Evolutionary conservation across 2,797 vertebrate species (phyloP), one percentile per base, ranked within the genome.

Genomic region (Huso huso): DNA sequence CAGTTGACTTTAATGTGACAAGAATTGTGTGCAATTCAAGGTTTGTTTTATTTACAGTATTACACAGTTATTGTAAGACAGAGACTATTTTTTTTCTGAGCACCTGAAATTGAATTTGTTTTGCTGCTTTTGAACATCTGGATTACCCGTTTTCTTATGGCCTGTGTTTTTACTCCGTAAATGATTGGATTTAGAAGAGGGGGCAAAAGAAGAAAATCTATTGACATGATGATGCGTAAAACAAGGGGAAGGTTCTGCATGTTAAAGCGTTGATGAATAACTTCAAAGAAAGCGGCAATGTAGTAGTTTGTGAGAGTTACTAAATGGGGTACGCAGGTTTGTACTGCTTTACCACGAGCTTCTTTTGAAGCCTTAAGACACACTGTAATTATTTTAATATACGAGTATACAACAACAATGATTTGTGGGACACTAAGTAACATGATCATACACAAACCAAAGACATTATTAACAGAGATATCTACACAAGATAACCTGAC

Each of bases 321-420:
- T 37, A 37, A 48, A 62, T 62, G 61, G 23, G 61, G 61, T 4
- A 18, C 18, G 18, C 61, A 23, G 61, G 61, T 62, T 62, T 62
- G 2, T 37, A 62, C 1, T 8, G 61, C 61, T 62, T 62, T 37
- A 62, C 12, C 9, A 3, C 23, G 61, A 37, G 61, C 18, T 62
- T 62, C 61, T 18, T 62, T 62, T 62, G 15, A 23, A 62, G 61
- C 61, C 48, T 62, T 62, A n/a, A 62, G 8, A 37, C 61, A 8
- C 13, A 48, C 61, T 8, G 13, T 10, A 23, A 62, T 8, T n/a
- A 37, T 62, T 37, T 18, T 62, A 18, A 62, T 37, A 18, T 62
- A 62, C 10, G 61, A 62, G 48, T 23, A 62, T 23, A 9, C 6
- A 62, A 62, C 23, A n/a, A 62, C 7, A 10, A 62, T n/a, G 1